Conservation (phyloP, 2,797 vertebrate species). For the Gambusia yucatana region DNA sequence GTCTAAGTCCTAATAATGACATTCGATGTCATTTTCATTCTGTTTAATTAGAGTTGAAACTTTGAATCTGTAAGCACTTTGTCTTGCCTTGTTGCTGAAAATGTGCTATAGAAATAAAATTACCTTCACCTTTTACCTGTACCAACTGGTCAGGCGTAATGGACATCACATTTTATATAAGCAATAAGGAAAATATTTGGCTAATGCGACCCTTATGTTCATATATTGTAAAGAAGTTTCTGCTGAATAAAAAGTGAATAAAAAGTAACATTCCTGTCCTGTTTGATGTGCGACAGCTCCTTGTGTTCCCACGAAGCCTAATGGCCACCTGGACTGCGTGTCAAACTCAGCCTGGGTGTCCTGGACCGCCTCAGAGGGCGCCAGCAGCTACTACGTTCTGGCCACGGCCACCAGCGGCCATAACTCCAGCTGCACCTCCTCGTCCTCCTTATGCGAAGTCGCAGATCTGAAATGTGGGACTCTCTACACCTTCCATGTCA, state of each 20-base stretch:
- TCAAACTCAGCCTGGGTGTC: conserved; percentile 76
- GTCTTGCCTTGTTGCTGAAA: no score
- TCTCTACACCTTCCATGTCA: conserved; percentile 72
- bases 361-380: conserved; percentile 71
- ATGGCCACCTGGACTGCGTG: conserved; percentile 73
- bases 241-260: not conserved
- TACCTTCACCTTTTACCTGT: no score
- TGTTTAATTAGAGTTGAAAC: no score
- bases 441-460: conserved; percentile 62
- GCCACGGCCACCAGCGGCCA: conserved; percentile 46
- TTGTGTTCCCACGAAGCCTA: conserved; percentile 66
- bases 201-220: no score
- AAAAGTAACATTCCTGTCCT: not conserved
- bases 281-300: conserved; percentile 70
- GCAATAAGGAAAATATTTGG: no score
- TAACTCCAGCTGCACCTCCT: conserved; percentile 64
- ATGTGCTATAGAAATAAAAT: no score
- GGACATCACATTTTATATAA: no score
- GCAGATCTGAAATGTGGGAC: conserved; percentile 76
- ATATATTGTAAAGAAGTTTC: no score
- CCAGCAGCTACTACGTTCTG: conserved; percentile 67
- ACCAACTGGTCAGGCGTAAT: no score
- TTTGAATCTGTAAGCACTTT: no score
- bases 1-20: no score
- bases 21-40: no score